These are phyloP conservation scores for Odontomachus brunneus DNA, from an alignment of 1,140 invertebrate genomes.

Conservation along the genomic window DNA sequence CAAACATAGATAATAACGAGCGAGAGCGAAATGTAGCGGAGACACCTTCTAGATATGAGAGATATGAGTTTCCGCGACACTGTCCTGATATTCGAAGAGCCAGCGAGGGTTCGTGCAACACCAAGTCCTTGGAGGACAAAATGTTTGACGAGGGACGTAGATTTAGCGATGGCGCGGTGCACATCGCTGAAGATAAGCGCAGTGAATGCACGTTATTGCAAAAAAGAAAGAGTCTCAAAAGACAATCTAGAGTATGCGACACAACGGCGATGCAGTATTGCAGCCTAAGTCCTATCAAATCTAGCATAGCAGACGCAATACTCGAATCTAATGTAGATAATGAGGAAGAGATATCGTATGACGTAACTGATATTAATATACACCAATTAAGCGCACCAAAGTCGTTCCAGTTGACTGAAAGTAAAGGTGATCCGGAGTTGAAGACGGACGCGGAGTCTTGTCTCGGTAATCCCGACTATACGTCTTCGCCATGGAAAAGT, in stretches of 20 bases:
- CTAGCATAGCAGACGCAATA: constrained; percentile 40
- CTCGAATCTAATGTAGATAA: constrained; percentile 29
- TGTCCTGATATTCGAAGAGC: constrained; percentile 68
- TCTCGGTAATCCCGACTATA: not conserved
- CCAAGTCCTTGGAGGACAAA: not conserved
- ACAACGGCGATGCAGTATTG: constrained; percentile 55
- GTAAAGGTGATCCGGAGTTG: constrained; percentile 19
- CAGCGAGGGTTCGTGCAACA: constrained; percentile 71
- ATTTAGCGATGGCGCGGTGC: constrained; percentile 75
- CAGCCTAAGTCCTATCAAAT: constrained; percentile 21
- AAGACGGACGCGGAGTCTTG: constrained; percentile 4
- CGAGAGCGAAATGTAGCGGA: not conserved
- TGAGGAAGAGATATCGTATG: not conserved
- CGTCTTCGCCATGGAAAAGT: constrained; percentile 4
- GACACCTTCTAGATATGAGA: not conserved
- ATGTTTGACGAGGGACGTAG: constrained; percentile 63
- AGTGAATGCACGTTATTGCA: constrained; percentile 25
- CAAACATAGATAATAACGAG: constrained; percentile 1
- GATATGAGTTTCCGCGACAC: constrained; percentile 4
- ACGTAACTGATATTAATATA: constrained; percentile 1
- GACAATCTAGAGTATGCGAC: constrained; percentile 77
- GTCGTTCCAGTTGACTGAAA: constrained; percentile 28
- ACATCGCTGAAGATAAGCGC: constrained; percentile 25
- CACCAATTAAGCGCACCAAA: constrained; percentile 11
- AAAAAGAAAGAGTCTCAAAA: constrained; percentile 74